Base-by-base conservation (phyloP, 2,888 invertebrate species). In the Chymomyza fuscimana region DNA sequence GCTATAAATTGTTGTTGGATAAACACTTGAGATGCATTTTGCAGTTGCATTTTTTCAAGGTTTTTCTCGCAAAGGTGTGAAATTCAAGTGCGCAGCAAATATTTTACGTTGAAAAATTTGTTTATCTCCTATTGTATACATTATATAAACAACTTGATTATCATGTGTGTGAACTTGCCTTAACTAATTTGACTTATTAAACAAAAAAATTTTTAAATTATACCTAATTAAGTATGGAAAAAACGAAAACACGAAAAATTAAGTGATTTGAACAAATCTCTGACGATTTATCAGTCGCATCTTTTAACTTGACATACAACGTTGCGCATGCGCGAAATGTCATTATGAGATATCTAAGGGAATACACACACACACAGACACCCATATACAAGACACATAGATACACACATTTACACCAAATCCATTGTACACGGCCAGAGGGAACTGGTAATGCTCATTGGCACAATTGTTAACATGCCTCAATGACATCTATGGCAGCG, bases 261-360 rank as follows among this genome's bases (percentile, higher is more conserved):
- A 46, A 46, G 12, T 46, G 40, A 46, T 46, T 46, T 46, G 12
- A 46, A 12, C 12, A 51, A 63, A 52, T 16, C 15, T n/a, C 12
- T 52, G 32, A 19, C 16, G n/a, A 25, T 59, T 65, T 65, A 65
- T 65, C 65, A 46, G 50, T 59, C n/a, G 40, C 58, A 65, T 65
- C 58, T 65, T 65, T 65, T 15, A 46, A 65, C 65, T 65, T 65
- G 65, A 65, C 65, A 65, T n/a, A 59, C 59, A 65, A 58, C 59
- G 40, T 46, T 58, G 65, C 58, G 59, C 40, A 65, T 60, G 54
- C 16, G 64, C 19, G 40, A 46, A 12, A 46, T 6, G 12, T 46
- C 12, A 46, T 40, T 64, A 22, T 15, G 5, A 63, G 15, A 25
- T 50, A 46, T 12, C n/a, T 10, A 46, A 46, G 40, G 40, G 40